Evolutionary conservation across 2,113 vertebrate genomes (phyloP).

Genomic region (Hippocampus abdominalis): DNA sequence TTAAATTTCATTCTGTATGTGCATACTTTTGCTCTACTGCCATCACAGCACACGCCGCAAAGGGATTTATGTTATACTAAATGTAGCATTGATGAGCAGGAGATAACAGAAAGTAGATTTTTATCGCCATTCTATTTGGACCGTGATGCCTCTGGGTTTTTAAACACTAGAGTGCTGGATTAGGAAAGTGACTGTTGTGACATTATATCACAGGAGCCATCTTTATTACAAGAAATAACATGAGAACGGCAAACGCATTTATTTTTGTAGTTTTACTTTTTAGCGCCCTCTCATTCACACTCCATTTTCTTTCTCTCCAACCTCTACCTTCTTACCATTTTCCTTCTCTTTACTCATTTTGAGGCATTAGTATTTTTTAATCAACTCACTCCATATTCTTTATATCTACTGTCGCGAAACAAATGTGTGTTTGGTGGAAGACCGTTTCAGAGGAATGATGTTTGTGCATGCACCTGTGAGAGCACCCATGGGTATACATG

Average conservation of each 20-base stretch:
- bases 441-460: constrained; percentile 28
- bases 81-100: neutral
- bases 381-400: constrained; percentile 44
- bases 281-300: neutral
- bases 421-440: constrained; percentile 22
- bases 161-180: constrained; percentile 64
- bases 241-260: constrained; percentile 37
- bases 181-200: constrained; percentile 44
- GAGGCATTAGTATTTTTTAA: constrained; percentile 19
- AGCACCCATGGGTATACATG: constrained; percentile 17
- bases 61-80: neutral
- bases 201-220: constrained; percentile 25
- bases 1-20: constrained; percentile 2
- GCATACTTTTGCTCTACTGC: neutral
- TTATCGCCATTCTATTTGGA: constrained; percentile 56
- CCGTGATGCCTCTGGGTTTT: constrained; percentile 48
- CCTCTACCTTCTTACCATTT: constrained; percentile 1
- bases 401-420: constrained; percentile 24
- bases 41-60: neutral
- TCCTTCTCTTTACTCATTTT: constrained; percentile 1
- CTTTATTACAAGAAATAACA: constrained; percentile 41
- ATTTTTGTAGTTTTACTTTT: constrained; percentile 23
- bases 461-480: constrained; percentile 12
- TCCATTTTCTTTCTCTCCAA: neutral
- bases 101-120: constrained; percentile 22